Percentiles rank a stretch among this genome's conserved stretches.
phyloP scores from a whole-genome alignment of 2,888 invertebrate species.

The Digitonthophagus gazella region DNA sequence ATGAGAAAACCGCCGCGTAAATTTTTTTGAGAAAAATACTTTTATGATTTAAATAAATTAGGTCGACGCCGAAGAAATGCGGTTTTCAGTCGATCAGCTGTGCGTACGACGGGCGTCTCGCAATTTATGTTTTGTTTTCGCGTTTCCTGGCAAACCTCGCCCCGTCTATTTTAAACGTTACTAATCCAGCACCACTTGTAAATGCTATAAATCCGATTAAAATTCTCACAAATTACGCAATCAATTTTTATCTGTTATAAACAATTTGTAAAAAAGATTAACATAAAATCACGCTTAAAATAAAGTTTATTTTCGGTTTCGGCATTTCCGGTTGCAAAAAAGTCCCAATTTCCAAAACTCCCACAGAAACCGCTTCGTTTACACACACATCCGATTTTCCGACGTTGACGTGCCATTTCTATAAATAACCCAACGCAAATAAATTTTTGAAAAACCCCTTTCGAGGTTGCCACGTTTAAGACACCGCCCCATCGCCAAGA shows the following conservation, averaged over 20 bases:
- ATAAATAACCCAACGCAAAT: not conserved
- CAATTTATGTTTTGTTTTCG: slow-evolving; percentile 14
- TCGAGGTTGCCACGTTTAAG: not conserved
- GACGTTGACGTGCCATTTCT: not conserved
- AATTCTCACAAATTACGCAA: not conserved
- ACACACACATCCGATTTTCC: not conserved
- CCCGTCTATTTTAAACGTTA: not conserved
- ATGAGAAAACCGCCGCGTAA: not conserved
- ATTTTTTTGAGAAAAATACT: not conserved
- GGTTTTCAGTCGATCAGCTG: slow-evolving; percentile 10
- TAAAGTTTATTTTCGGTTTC: not conserved
- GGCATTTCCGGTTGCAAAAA: not conserved
- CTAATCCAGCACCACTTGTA: not conserved
- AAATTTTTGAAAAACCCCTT: not conserved
- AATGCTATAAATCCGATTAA: not conserved
- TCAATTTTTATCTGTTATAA: too few species aligned
- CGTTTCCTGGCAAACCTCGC: slow-evolving; percentile 5
- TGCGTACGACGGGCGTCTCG: not conserved
- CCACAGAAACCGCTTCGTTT: not conserved
- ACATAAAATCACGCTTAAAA: too few species aligned
- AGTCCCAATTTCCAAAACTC: not conserved
- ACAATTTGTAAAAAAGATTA: too few species aligned
- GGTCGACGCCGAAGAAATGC: not conserved
- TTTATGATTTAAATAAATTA: not conserved
- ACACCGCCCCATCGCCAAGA: too few species aligned